Conservation (phyloP, 2,113 vertebrate genomes). For the Zeus faber region DNA sequence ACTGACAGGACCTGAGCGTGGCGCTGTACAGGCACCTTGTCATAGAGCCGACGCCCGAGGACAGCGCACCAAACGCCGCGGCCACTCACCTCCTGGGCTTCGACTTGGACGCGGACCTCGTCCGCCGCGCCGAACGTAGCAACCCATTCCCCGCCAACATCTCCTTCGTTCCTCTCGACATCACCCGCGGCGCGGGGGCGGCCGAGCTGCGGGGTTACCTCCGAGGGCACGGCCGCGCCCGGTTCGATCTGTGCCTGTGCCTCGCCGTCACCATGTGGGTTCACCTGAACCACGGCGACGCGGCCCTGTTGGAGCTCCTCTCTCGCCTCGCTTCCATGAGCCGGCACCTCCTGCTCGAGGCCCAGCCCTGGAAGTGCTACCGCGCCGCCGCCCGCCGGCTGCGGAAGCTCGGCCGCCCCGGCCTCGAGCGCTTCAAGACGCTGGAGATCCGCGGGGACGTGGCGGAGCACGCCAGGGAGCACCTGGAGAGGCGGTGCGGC, state of each 20-base stretch:
- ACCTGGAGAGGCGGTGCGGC: conserved; percentile 77
- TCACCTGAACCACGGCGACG: conserved; percentile 89
- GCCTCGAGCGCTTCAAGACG: conserved; percentile 87
- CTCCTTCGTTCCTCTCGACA: conserved; percentile 82
- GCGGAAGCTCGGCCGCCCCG: conserved; percentile 80
- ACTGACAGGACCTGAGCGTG: conserved; percentile 83
- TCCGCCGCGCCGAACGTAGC: conserved; percentile 74
- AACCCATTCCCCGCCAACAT: conserved; percentile 81
- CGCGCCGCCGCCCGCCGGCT: conserved; percentile 86
- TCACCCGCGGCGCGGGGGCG: conserved; percentile 71
- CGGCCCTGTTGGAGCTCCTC: conserved; percentile 79
- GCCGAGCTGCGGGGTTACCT: conserved; percentile 75
- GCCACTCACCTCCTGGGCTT: conserved; percentile 83
- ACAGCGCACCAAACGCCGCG: conserved; percentile 2
- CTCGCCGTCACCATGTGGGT: conserved; percentile 98
- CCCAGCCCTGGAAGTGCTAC: conserved; percentile 94
- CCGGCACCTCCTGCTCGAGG: conserved; percentile 83
- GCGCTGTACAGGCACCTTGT: conserved; percentile 86
- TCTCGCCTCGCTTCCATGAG: conserved; percentile 77
- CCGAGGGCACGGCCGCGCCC: conserved; percentile 61
- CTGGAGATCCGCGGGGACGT: conserved; percentile 83
- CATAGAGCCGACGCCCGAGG: conserved; percentile 48
- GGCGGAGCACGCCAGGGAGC: conserved; percentile 65
- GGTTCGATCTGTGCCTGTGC: conserved; percentile 85
- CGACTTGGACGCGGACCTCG: conserved; percentile 83